Percentiles rank a stretch among this genome's conserved stretches.
These are phyloP conservation scores for Macrophya alboannulata DNA, from an alignment of 2,888 invertebrate genomes.

Conservation along the genomic window DNA sequence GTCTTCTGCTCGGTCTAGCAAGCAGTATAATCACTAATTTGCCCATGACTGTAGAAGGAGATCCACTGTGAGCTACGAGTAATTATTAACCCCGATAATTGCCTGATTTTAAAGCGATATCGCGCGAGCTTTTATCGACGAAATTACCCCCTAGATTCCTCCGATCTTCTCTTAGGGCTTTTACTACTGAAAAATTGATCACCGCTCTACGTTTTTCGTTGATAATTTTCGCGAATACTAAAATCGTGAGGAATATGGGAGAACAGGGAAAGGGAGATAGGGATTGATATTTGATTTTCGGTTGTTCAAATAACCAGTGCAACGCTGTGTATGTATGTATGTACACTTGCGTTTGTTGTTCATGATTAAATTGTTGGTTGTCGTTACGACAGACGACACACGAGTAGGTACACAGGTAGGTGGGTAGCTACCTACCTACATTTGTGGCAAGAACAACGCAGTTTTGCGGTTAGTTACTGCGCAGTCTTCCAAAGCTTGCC, in stretches of 20 bases:
- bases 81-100: not conserved
- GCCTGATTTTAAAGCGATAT: not conserved
- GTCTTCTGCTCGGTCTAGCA: not conserved
- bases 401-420: slow-evolving; percentile 4
- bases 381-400: slow-evolving; percentile 11
- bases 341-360: slow-evolving; percentile 31
- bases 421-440: not conserved
- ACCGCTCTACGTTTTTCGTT: not conserved
- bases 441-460: slow-evolving; percentile 38
- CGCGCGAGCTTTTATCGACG: not conserved
- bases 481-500: slow-evolving; percentile 32
- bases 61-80: not conserved
- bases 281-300: slow-evolving; percentile 15
- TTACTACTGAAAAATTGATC: not conserved
- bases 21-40: slow-evolving; percentile 3
- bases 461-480: slow-evolving; percentile 33
- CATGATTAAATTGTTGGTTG: slow-evolving; percentile 24
- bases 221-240: not conserved
- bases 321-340: too few relatives aligned
- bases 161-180: not conserved
- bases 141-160: not conserved
- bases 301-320: not conserved
- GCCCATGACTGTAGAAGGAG: not conserved
- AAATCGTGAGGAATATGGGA: not conserved
- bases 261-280: not conserved